Evolutionary conservation across 2,797 vertebrate genomes (phyloP).

Genomic region (Coregonus sp.): DNA sequence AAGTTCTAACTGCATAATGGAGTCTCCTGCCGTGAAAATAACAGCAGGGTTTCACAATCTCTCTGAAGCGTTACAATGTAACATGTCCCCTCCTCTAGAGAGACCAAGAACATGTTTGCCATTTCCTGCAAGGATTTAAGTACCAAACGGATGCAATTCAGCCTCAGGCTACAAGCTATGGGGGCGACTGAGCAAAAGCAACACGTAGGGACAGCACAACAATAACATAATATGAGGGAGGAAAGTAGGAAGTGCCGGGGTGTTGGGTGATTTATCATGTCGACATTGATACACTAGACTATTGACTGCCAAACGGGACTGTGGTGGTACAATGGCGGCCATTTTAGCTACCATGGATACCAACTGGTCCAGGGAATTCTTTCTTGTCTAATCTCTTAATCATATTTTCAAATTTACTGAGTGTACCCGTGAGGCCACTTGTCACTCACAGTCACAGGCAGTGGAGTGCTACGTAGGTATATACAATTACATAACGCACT

Average conservation of each 20-base stretch:
- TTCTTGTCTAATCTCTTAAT: constrained; percentile 53
- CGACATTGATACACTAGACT: constrained; percentile 42
- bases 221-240: constrained; percentile 21
- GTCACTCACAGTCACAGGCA: constrained; percentile 48
- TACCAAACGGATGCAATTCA: constrained; percentile 33
- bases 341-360: constrained; percentile 51
- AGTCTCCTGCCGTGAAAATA: not conserved
- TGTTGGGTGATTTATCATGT: constrained; percentile 19
- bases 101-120: constrained; percentile 58
- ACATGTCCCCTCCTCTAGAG: constrained; percentile 46
- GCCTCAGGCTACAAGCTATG: constrained; percentile 45
- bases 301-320: constrained; percentile 51
- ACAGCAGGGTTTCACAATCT: not conserved
- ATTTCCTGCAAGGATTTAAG: constrained; percentile 61
- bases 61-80: not conserved
- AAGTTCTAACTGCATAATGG: not conserved
- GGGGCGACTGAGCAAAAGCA: constrained; percentile 36
- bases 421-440: constrained; percentile 52
- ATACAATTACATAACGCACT: constrained; percentile 19
- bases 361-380: constrained; percentile 41
- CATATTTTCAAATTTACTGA: constrained; percentile 63
- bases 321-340: constrained; percentile 21
- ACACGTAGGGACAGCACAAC: constrained; percentile 14
- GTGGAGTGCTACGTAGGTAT: constrained; percentile 25
- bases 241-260: constrained; percentile 8